Conservation (phyloP, 1,140 invertebrate species). For the Dolichoris vasculosae region DNA sequence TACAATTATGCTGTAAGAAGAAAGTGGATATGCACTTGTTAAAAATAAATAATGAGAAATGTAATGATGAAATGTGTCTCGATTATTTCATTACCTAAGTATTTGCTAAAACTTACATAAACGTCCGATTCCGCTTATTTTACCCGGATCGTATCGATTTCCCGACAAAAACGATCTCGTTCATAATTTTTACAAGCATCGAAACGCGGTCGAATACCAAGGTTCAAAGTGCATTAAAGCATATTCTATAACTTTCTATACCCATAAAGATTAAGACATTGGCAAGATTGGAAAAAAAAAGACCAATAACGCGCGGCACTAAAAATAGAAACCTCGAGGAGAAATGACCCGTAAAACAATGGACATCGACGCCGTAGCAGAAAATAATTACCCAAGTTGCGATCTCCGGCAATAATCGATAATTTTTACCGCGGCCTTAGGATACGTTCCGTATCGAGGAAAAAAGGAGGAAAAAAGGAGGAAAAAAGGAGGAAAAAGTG, state of each 20-base stretch:
- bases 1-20: conserved; percentile 29
- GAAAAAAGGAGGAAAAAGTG: neutral
- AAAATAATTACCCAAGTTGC: neutral
- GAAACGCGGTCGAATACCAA: too few relatives aligned
- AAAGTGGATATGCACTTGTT: conserved; percentile 49
- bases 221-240: too few relatives aligned
- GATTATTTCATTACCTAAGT: conserved; percentile 6
- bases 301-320: neutral
- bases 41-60: conserved; percentile 39
- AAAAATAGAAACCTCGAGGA: neutral
- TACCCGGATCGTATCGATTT: too few relatives aligned
- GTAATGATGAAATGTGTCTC: conserved; percentile 6
- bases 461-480: neutral
- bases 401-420: neutral
- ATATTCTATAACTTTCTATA: too few relatives aligned
- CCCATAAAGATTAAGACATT: neutral
- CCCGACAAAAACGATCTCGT: too few relatives aligned
- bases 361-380: neutral
- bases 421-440: neutral
- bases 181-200: too few relatives aligned
- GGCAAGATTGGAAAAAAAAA: neutral
- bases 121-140: too few relatives aligned
- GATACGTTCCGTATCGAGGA: neutral
- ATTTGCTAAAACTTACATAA: too few relatives aligned
- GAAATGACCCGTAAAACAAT: neutral